A percentile compares a stretch with the other conserved stretches of the same genome.
These are phyloP conservation scores for Conops quadrifasciatus DNA, from an alignment of 2,888 invertebrate species.

Conservation along the genomic window DNA sequence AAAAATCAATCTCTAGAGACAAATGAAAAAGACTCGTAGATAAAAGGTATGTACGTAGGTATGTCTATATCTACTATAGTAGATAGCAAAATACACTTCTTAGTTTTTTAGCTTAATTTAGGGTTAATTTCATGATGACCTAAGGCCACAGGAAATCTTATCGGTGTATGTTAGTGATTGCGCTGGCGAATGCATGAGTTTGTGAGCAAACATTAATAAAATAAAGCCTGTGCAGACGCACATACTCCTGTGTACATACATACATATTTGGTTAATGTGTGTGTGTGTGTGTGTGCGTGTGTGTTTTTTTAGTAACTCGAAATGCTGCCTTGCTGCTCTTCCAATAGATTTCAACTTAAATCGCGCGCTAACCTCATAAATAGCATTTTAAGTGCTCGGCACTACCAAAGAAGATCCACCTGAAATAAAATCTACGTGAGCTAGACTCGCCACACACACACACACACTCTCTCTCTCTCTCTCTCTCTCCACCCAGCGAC, in stretches of 20 bases:
- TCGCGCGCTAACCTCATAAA: neutral
- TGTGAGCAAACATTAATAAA: too few relatives aligned
- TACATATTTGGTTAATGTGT: neutral
- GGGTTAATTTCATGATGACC: too few relatives aligned
- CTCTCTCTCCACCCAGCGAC: neutral
- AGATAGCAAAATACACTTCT: too few relatives aligned
- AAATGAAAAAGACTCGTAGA: too few relatives aligned
- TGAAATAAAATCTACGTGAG: neutral
- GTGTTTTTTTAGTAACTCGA: neutral
- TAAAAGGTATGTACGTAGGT: too few relatives aligned
- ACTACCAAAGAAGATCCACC: neutral
- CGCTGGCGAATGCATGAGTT: too few relatives aligned
- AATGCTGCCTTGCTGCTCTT: neutral
- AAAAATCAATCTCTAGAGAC: too few relatives aligned
- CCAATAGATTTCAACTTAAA: conserved; percentile 13
- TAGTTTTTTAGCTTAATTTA: too few relatives aligned
- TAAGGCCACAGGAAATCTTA: too few relatives aligned
- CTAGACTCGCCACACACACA: neutral
- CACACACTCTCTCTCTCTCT: neutral
- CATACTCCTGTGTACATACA: neutral
- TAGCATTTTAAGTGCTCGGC: neutral
- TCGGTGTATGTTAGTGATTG: too few relatives aligned
- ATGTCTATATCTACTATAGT: too few relatives aligned
- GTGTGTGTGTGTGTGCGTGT: neutral
- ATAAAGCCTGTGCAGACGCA: too few relatives aligned